Conservation (phyloP, 2,888 invertebrate species). For the Sturmia bella region DNA sequence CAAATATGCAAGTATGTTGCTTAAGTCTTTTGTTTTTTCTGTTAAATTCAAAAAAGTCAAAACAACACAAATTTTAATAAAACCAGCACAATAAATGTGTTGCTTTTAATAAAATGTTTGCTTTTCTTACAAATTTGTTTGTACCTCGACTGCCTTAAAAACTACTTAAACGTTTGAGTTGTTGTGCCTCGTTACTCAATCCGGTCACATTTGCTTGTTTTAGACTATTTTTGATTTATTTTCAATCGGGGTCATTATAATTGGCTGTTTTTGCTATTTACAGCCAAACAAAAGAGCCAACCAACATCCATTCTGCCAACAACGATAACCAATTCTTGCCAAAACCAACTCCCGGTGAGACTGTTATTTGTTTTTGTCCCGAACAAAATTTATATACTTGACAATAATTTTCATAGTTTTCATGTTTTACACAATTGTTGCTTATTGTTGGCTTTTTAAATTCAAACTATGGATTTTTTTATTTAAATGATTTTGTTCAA, state of each 20-base stretch:
- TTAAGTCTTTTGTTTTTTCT: constrained; percentile 68
- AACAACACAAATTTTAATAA: too few species aligned
- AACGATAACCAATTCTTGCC: too few species aligned
- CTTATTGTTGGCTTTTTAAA: constrained; percentile 48
- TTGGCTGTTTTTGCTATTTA: constrained; percentile 62
- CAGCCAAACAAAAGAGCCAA: constrained; percentile 30
- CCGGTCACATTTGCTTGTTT: constrained; percentile 36
- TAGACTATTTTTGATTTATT: constrained; percentile 67
- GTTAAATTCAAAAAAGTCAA: not conserved
- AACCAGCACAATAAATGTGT: too few species aligned
- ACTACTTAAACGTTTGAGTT: too few species aligned
- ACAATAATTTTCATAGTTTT: constrained; percentile 67
- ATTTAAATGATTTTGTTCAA: constrained; percentile 17
- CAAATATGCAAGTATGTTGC: constrained; percentile 55
- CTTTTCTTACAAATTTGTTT: too few species aligned
- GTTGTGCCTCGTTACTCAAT: not conserved
- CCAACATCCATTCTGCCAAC: constrained; percentile 18
- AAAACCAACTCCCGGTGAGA: constrained; percentile 22
- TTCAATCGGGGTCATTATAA: constrained; percentile 66
- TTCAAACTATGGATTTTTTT: constrained; percentile 5
- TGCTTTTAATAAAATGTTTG: too few species aligned
- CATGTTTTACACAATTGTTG: constrained; percentile 59
- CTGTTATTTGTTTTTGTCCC: constrained; percentile 28
- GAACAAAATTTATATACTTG: constrained; percentile 41
- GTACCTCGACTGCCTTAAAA: too few species aligned